Conservation (phyloP, 2,797 vertebrate genomes). For the Pangasius krempfi region DNA sequence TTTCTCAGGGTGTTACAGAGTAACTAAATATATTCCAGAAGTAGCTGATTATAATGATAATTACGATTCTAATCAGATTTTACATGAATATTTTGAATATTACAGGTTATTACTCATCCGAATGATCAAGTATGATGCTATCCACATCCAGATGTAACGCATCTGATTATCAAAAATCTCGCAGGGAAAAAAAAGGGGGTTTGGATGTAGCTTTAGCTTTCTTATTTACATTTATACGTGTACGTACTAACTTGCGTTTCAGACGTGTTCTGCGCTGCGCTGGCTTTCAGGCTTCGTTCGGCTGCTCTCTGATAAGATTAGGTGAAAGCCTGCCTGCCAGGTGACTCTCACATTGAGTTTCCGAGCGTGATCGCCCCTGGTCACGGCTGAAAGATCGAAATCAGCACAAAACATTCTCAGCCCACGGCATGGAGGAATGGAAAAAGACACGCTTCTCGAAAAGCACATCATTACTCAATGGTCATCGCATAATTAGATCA, state of each 20-base stretch:
- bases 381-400: constrained; percentile 44
- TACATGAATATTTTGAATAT: not conserved
- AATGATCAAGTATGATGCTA: too few species aligned
- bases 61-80: not conserved
- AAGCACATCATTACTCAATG: constrained; percentile 29
- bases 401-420: constrained; percentile 36
- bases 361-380: constrained; percentile 21
- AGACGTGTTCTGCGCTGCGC: not conserved
- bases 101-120: not conserved
- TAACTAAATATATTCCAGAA: not conserved
- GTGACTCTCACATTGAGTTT: constrained; percentile 34
- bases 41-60: not conserved
- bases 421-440: constrained; percentile 38
- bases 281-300: constrained; percentile 29
- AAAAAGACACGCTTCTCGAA: constrained; percentile 43
- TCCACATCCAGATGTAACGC: too few species aligned
- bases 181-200: not conserved
- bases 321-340: constrained; percentile 36
- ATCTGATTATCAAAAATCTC: not conserved
- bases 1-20: too few species aligned
- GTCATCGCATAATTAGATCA: constrained; percentile 51
- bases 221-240: not conserved
- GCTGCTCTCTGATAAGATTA: constrained; percentile 37
- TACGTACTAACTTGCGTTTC: not conserved
- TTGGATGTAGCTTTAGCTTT: not conserved